Conservation (phyloP, 2,113 vertebrate genomes). For the Cardinalis cardinalis region DNA sequence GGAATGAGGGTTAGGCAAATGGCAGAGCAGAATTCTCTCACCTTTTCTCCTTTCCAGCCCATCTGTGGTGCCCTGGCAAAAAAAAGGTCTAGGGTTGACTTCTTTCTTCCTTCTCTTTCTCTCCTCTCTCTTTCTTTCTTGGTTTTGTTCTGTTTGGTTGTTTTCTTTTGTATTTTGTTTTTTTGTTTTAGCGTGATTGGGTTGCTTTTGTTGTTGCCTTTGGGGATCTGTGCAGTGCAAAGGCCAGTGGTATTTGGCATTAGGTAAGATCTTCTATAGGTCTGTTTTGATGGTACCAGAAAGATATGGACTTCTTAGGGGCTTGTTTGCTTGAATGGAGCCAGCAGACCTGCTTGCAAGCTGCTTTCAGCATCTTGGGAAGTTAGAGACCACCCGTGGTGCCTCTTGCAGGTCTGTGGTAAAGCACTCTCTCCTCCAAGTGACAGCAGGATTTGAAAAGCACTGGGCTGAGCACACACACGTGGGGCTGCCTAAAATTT, state of each 20-base stretch:
- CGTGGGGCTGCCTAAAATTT: neutral
- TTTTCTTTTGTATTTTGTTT: too few relatives aligned
- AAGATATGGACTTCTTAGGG: neutral
- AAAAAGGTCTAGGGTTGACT: neutral
- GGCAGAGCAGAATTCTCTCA: neutral
- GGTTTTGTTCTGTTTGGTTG: too few relatives aligned
- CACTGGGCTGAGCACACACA: neutral
- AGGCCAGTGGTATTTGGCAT: neutral
- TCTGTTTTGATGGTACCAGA: neutral
- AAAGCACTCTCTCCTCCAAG: neutral
- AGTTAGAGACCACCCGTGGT: neutral
- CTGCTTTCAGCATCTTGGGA: neutral
- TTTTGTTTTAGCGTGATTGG: neutral
- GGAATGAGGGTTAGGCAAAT: neutral
- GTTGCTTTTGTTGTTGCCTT: neutral
- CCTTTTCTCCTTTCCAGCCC: neutral
- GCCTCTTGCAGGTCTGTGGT: neutral
- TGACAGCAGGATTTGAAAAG: neutral
- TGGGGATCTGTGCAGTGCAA: neutral
- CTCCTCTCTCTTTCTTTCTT: too few relatives aligned
- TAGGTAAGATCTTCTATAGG: neutral
- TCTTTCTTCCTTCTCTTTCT: rapidly evolving
- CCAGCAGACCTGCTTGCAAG: neutral
- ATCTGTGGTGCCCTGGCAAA: neutral
- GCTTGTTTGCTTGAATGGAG: neutral